Evolutionary conservation across 2,797 vertebrate genomes (phyloP).

Genomic region (Epinephelus coioides): DNA sequence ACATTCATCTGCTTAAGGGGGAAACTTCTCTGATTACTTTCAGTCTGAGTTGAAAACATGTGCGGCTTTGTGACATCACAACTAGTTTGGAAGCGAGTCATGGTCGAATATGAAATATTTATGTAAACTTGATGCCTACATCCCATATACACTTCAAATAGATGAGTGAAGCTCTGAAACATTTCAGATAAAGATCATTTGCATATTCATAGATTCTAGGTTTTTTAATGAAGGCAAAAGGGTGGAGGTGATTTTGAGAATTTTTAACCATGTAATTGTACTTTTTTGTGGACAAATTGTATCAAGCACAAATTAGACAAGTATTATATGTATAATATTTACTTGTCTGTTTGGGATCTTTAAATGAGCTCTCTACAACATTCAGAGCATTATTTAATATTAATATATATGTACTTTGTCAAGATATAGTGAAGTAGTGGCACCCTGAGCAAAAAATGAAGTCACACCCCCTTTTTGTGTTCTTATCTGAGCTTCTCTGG

Average conservation of each 20-base stretch:
- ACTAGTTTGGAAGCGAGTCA: neutral
- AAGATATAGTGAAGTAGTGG: no score
- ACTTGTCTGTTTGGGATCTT: neutral
- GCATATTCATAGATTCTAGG: neutral
- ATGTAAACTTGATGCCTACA: neutral
- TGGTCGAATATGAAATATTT: neutral
- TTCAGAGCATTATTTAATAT: no score
- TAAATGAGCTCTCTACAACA: no score
- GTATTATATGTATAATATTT: neutral
- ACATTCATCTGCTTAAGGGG: neutral
- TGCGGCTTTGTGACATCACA: neutral
- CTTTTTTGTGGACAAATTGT: neutral
- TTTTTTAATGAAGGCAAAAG: neutral
- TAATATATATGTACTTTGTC: no score
- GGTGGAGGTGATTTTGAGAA: neutral
- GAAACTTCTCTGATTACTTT: no score
- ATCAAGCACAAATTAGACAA: neutral
- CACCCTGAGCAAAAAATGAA: no score
- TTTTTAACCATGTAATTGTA: neutral
- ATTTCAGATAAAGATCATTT: neutral
- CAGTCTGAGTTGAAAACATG: neutral
- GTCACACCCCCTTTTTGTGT: no score
- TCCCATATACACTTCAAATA: neutral
- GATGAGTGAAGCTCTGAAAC: neutral
- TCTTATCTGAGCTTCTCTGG: no score